Base-by-base conservation (phyloP, 53 echinoderm and acorn worm genomes). In the Henricia sp. region DNA sequence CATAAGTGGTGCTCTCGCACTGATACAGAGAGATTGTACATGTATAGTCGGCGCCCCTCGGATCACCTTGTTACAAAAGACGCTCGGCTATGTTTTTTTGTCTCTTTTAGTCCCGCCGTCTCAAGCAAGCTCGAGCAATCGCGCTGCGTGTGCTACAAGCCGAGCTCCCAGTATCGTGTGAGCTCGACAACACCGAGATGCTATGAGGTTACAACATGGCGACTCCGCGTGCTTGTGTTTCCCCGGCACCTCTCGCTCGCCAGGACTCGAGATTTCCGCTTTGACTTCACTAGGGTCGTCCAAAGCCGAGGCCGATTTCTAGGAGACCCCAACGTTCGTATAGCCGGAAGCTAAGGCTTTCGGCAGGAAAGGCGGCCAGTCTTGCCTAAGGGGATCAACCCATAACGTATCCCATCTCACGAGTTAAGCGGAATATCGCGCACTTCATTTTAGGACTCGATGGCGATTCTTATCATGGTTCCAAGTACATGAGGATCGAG, bases 131-230 rank as follows among this genome's bases (percentile, higher is more conserved):
- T 29, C 20, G n/a, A 21, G 54, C 26, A 25, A 23, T 17, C 54
- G 54, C 52, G 54, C 50, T 30, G 29, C 32, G 32, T 34, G 62
- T 8, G 37, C 1, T 64, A 64, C 64, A 80, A 80, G 80, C 30
- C 48, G 80, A 80, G 63, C 17, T 46, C 50, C 46, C 35, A 80
- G 80, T 80, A 80, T 80, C 80, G 50, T 64, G 46, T 64, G 26
- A 33, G 42, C 23, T 55, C n/a, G 40, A 50, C 46, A 26, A n/a
- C 38, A 34, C 46, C 17, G 46, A 64, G n/a, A n/a, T n/a, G n/a
- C n/a, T n/a, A 80, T 80, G 80, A 64, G 3, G 29, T 80, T 80
- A 80, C 80, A 80, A 80, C 48, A 64, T 80, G 80, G 80, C 80
- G 80, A 41, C 80, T 80, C 50, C 19, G 34, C 42, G 26, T 44